These are phyloP conservation scores for Drosophila orena DNA, from an alignment of 1,140 invertebrate genomes.

Conservation along the genomic window DNA sequence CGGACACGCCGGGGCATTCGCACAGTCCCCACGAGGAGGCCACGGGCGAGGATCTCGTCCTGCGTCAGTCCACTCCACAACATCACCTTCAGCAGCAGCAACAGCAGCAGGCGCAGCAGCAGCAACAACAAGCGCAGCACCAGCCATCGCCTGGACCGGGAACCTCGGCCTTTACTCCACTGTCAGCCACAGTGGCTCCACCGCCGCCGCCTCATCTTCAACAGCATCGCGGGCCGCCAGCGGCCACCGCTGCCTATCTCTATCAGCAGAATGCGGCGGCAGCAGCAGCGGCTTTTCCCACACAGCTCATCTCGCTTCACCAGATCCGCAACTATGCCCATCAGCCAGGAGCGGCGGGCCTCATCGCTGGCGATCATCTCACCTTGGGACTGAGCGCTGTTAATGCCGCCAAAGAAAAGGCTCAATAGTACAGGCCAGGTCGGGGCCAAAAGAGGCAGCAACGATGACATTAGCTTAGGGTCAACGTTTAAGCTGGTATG, in stretches of 20 bases:
- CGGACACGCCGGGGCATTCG: slow-evolving; percentile 76
- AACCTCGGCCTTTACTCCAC: slow-evolving; percentile 93
- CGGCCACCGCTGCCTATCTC: slow-evolving; percentile 70
- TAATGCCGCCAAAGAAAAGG: slow-evolving; percentile 79
- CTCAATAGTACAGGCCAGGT: slow-evolving; percentile 79
- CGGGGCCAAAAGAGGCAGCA: slow-evolving; percentile 58
- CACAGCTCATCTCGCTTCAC: slow-evolving; percentile 97
- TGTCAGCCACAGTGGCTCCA: slow-evolving; percentile 88
- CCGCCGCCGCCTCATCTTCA: slow-evolving; percentile 89
- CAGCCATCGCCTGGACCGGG: slow-evolving; percentile 77
- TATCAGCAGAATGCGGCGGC: slow-evolving; percentile 87
- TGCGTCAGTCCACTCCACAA: slow-evolving; percentile 61
- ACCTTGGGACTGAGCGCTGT: slow-evolving; percentile 74
- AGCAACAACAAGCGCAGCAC: slow-evolving; percentile 86
- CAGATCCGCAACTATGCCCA: slow-evolving; percentile 98
- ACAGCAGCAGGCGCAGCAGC: slow-evolving; percentile 50
- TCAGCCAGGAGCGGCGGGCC: slow-evolving; percentile 88
- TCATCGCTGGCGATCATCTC: slow-evolving; percentile 80
- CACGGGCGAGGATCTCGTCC: slow-evolving; percentile 85
- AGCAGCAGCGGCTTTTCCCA: slow-evolving; percentile 89
- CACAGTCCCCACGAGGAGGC: slow-evolving; percentile 84
- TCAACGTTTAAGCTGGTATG: slow-evolving; percentile 29
- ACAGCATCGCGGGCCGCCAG: slow-evolving; percentile 87
- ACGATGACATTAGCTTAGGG: slow-evolving; percentile 55
- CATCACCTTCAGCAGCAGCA: slow-evolving; percentile 82